phyloP scores from a whole-genome alignment of 2,113 vertebrate genomes.

The Esox niger region DNA sequence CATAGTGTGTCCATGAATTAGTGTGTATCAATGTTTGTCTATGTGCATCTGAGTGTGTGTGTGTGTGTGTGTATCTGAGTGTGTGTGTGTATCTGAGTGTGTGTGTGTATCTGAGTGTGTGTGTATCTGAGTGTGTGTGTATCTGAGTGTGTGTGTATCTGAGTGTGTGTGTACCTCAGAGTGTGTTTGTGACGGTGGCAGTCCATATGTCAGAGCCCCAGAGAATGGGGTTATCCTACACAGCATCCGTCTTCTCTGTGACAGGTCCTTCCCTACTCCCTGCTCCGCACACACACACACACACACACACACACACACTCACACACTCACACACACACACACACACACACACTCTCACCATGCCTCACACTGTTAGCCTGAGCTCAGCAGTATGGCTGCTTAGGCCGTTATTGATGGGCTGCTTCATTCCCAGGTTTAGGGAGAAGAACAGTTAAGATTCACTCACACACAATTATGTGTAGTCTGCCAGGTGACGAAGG shows the following conservation, averaged over 20 bases:
- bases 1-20: too few species aligned
- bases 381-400: slow-evolving; percentile 73
- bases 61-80: slow-evolving; percentile 3
- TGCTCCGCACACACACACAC: too few species aligned
- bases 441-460: slow-evolving; percentile 40
- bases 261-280: slow-evolving; percentile 32
- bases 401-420: slow-evolving; percentile 70
- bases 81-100: neutral
- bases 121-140: neutral
- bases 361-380: slow-evolving; percentile 63
- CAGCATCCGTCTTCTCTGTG: slow-evolving; percentile 67
- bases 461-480: too few species aligned
- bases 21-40: neutral
- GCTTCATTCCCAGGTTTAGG: slow-evolving; percentile 62
- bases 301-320: too few species aligned
- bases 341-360: too few species aligned
- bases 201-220: too few species aligned
- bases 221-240: too few species aligned
- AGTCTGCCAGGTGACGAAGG: too few species aligned
- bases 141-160: too few species aligned
- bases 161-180: too few species aligned
- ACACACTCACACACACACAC: too few species aligned
- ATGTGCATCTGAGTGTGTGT: neutral
- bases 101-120: slow-evolving; percentile 12
- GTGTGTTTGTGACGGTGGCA: neutral